These are phyloP conservation scores for Hydrolagus colliei DNA, from an alignment of 2,797 vertebrate species.

Conservation along the genomic window DNA sequence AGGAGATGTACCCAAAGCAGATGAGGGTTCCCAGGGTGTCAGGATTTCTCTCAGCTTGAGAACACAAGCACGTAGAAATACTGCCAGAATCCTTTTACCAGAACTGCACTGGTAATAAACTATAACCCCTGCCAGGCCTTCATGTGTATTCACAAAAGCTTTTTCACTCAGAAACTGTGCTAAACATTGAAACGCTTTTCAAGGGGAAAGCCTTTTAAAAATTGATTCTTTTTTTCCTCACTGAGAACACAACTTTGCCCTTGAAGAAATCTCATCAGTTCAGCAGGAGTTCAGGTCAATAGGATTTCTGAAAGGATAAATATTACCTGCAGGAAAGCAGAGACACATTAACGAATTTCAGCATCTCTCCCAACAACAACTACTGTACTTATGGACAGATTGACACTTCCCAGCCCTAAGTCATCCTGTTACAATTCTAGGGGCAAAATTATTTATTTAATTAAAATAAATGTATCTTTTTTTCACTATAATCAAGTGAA, in stretches of 20 bases:
- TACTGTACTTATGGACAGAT: not conserved
- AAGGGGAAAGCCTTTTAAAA: slow-evolving; percentile 4
- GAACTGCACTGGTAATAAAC: not conserved
- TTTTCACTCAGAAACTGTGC: slow-evolving; percentile 4
- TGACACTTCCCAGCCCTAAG: too few species aligned
- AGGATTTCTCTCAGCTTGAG: not conserved
- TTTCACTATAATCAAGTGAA: too few species aligned
- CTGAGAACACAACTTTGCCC: slow-evolving; percentile 7
- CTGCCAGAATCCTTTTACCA: slow-evolving; percentile 9
- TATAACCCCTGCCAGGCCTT: slow-evolving; percentile 25
- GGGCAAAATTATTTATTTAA: too few species aligned
- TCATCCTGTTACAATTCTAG: too few species aligned
- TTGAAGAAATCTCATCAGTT: slow-evolving; percentile 9
- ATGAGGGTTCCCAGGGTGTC: not conserved
- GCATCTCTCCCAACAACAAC: not conserved
- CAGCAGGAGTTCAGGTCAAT: slow-evolving; percentile 21
- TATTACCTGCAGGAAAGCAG: not conserved
- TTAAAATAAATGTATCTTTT: too few species aligned
- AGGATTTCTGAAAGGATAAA: not conserved
- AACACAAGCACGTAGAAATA: not conserved
- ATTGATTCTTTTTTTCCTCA: not conserved
- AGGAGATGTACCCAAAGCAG: not conserved
- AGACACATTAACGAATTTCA: not conserved
- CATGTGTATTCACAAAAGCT: slow-evolving; percentile 12
- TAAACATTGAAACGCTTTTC: not conserved